These are phyloP conservation scores for Lepisosteus osseus DNA, from an alignment of 2,113 vertebrate species.

Conservation along the genomic window DNA sequence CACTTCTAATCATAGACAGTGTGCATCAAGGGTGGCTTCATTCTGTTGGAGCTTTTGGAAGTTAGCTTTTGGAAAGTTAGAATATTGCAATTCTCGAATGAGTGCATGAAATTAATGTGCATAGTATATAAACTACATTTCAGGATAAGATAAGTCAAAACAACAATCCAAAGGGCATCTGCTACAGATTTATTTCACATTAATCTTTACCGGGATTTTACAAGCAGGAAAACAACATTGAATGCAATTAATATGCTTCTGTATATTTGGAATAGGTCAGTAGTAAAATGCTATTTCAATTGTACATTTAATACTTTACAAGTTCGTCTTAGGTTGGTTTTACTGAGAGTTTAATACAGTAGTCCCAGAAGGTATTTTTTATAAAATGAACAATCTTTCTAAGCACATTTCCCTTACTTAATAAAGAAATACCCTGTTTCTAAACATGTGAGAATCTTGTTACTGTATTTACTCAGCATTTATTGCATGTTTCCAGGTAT, in stretches of 20 bases:
- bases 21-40: constrained; percentile 22
- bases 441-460: constrained; percentile 11
- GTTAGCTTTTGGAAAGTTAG: not conserved
- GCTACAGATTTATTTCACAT: constrained; percentile 19
- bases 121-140: no score
- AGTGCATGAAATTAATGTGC: no score
- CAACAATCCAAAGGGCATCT: constrained; percentile 13
- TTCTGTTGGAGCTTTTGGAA: not conserved
- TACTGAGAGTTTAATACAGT: no score
- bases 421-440: no score
- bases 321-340: not conserved
- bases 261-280: not conserved
- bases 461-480: constrained; percentile 5
- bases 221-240: constrained; percentile 8
- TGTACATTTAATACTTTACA: not conserved
- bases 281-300: not conserved
- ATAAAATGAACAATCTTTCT: no score
- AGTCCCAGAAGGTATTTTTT: no score
- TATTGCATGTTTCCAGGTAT: constrained; percentile 10
- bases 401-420: not conserved
- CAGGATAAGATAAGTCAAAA: not conserved
- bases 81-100: no score
- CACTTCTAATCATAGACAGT: constrained; percentile 20
- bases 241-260: constrained; percentile 6
- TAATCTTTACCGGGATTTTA: constrained; percentile 12